Conservation (phyloP, 2,888 invertebrate genomes). For the Drosophila multiciliata region DNA sequence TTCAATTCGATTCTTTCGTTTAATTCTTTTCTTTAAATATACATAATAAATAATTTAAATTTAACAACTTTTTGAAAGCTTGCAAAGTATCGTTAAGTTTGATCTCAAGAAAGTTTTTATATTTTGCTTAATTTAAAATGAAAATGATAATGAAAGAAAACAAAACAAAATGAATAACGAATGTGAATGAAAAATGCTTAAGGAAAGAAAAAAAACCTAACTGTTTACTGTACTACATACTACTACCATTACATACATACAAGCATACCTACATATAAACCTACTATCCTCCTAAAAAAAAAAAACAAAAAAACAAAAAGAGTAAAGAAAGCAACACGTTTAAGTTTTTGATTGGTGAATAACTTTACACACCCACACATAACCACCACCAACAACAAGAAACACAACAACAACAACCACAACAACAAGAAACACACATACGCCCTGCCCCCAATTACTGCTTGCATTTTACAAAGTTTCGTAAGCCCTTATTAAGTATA, state of each 20-base stretch:
- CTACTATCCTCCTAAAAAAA: slow-evolving; percentile 44
- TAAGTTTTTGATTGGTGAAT: slow-evolving; percentile 63
- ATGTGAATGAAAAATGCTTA: slow-evolving; percentile 51
- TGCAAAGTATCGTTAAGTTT: slow-evolving; percentile 79
- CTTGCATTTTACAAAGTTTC: slow-evolving; percentile 71
- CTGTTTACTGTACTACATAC: slow-evolving; percentile 76
- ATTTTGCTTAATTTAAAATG: slow-evolving; percentile 74
- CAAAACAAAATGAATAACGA: slow-evolving; percentile 27
- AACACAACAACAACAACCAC: not conserved
- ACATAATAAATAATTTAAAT: slow-evolving; percentile 40
- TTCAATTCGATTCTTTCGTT: slow-evolving; percentile 32
- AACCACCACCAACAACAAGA: slow-evolving; percentile 3
- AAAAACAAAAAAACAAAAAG: slow-evolving; percentile 10
- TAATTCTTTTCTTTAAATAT: slow-evolving; percentile 41
- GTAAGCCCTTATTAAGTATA: slow-evolving; percentile 24
- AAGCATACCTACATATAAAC: slow-evolving; percentile 52
- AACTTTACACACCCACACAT: slow-evolving; percentile 21
- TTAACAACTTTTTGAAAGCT: slow-evolving; percentile 64
- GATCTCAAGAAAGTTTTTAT: slow-evolving; percentile 79
- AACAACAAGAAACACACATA: slow-evolving; percentile 1
- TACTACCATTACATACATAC: slow-evolving; percentile 58
- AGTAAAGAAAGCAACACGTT: slow-evolving; percentile 39
- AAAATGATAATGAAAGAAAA: slow-evolving; percentile 35
- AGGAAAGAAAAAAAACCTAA: slow-evolving; percentile 58
- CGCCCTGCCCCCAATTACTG: slow-evolving; percentile 22